Base-by-base conservation (phyloP, 2,113 vertebrate genomes). In the Amazona vittata region DNA sequence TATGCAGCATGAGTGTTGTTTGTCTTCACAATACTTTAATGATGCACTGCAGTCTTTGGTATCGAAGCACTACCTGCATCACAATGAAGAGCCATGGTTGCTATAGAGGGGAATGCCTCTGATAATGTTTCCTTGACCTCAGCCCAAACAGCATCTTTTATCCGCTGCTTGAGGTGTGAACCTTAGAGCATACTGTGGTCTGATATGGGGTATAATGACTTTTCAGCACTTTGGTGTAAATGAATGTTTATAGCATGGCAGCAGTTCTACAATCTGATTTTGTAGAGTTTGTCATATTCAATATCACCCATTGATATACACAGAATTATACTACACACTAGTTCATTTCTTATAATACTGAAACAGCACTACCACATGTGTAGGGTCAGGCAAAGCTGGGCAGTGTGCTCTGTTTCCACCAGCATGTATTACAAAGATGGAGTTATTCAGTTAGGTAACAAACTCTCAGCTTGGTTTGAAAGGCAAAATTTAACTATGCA, bases 1-100 rank as follows among this genome's bases (percentile, higher is more conserved):
- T 98, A 98, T 98, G 97, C 98, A 92, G 89, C 47, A 1, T 11
- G 31, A 78, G 97, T 83, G 92, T 65, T 97, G 93, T 97, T 98
- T 97, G 94, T 96, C 97, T 98, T 97, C 89, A 80, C 60, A 83
- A 97, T 43, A 86, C 93, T 96, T 94, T 93, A 97, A 97, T 77
- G 97, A 97, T 24, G 74, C 88, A 90, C 96, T 91, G 84, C 94
- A 96, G 97, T 83, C 95, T 79, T 87, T 87, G 96, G 75, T 71
- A 75, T 44, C 9, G 55, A 35, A 90, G 94, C 29, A 3, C 75
- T 94, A 92, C 94, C 97, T 96, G 98, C 96, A 98, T 98, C 92
- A 93, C 95, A 93, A 95, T 96, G 97, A 97, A 87, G 60, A 89
- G 50, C 83, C 57, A 2, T 2, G 2, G 50, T 74, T 91, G 37